A percentile compares a stretch with the other conserved stretches of the same genome.
phyloP scores from a whole-genome alignment of 35 echinoderm and acorn worm species.

The Acanthaster planci region DNA sequence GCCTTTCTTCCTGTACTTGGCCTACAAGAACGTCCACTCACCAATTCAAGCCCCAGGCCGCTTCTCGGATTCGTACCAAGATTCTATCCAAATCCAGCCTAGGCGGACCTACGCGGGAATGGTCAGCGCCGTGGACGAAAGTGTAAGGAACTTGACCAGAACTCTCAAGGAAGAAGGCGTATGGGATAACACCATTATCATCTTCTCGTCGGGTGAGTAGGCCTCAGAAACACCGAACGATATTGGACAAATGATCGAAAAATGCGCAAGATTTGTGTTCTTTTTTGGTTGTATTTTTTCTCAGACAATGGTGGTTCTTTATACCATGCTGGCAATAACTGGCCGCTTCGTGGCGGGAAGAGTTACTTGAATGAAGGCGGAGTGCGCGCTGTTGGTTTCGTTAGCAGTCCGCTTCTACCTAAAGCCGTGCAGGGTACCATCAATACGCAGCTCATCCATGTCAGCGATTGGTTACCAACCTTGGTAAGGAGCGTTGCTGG shows the following conservation, averaged over 20 bases:
- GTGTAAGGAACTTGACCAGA: constrained; percentile 71
- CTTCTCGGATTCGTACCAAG: constrained; percentile 35
- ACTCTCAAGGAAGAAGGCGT: constrained; percentile 69
- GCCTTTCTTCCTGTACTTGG: constrained; percentile 87
- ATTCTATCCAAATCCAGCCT: constrained; percentile 39
- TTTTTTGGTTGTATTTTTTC: too few relatives aligned
- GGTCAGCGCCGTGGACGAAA: constrained; percentile 82
- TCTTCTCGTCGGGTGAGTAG: constrained; percentile 90
- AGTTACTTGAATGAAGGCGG: constrained; percentile 24
- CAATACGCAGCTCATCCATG: constrained; percentile 27
- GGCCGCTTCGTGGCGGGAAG: constrained; percentile 40
- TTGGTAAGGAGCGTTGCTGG: constrained; percentile 31
- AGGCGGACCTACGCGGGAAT: constrained; percentile 88
- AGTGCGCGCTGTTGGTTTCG: constrained; percentile 43
- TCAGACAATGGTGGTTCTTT: constrained; percentile 67
- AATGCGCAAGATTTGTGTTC: too few relatives aligned
- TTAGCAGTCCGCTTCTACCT: constrained; percentile 39
- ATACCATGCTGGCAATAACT: constrained; percentile 19
- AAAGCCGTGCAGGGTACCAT: constrained; percentile 14
- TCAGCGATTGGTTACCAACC: constrained; percentile 54
- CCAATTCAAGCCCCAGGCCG: constrained; percentile 73
- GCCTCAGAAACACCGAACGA: too few relatives aligned
- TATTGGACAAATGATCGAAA: too few relatives aligned
- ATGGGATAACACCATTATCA: constrained; percentile 81
- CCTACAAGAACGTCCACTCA: constrained; percentile 85